Conservation (phyloP, 2,113 vertebrate species). For the Catharus minimus region DNA sequence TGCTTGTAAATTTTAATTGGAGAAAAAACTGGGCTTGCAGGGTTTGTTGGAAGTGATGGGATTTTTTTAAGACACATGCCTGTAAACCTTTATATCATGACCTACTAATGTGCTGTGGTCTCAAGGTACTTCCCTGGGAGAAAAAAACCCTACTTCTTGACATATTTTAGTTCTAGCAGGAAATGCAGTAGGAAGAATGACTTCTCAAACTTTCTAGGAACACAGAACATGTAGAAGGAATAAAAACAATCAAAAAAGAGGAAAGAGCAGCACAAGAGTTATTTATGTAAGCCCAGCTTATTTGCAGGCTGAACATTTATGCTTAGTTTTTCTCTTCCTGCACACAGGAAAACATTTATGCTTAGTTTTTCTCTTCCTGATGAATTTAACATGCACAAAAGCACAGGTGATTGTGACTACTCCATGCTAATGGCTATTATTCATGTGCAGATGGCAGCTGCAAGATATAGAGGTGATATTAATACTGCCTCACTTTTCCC, state of each 20-base stretch:
- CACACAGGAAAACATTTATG: slow-evolving; percentile 4
- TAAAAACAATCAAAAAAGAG: not conserved
- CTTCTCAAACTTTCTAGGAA: slow-evolving; percentile 3
- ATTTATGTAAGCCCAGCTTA: slow-evolving; percentile 13
- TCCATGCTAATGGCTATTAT: slow-evolving; percentile 39
- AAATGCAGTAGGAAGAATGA: slow-evolving; percentile 9
- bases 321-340: not conserved
- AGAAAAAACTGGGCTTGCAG: not conserved
- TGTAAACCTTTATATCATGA: not conserved
- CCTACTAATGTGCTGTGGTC: not conserved
- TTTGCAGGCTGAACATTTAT: slow-evolving; percentile 38
- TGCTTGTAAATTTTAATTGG: not conserved
- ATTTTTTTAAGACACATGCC: not conserved
- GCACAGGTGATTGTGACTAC: slow-evolving; percentile 34
- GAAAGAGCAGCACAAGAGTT: not conserved
- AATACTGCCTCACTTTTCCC: not conserved
- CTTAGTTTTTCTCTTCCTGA: not conserved
- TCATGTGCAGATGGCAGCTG: slow-evolving; percentile 41
- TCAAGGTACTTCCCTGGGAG: not conserved
- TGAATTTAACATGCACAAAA: slow-evolving; percentile 58
- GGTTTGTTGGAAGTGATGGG: not conserved
- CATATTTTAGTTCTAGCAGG: slow-evolving; percentile 12
- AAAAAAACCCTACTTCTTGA: not conserved
- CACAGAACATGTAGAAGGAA: not conserved
- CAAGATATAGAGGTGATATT: not conserved